Base-by-base conservation (phyloP, 2,797 vertebrate genomes). In the Chelon auratus region DNA sequence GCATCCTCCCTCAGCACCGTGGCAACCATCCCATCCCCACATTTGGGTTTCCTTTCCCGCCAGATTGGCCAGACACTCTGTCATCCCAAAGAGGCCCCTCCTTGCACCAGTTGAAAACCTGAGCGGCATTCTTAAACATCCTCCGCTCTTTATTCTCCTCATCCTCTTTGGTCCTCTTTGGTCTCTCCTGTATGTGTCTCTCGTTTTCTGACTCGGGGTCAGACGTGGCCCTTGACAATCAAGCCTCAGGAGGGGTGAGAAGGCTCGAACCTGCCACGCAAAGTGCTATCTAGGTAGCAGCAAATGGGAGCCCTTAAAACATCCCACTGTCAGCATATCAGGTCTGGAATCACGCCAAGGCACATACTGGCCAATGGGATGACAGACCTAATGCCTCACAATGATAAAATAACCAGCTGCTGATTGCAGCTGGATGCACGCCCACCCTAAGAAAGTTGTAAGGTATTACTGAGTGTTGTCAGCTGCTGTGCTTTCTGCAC, bases 61-160 rank as follows among this genome's bases (percentile, higher is more conserved):
- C 84, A 86, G 88, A 92, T 92, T 50, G 87, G 69, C 88, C 77
- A 91, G 90, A 93, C 91, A 92, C 91, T 93, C 89, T 82, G 91
- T 91, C 93, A 92, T 92, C 86, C 87, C 56, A 37, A 76, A 84
- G 80, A 87, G 70, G 76, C 75, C 76, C 90, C 87, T 81, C 88
- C 81, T 71, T 61, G 63, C 76, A 54, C 85, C 89, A 68, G 91
- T 77, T 86, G 89, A 90, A 91, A 93, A 92, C 93, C 93, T 92
- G 93, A 93, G 87, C 77, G 75, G 92, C 92, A 93, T 94, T 90
- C 85, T 83, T 83, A 91, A 93, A 85, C 80, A 87, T 72, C 81
- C 79, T 86, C 75, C n/a, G 68, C 53, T 60, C 67, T 55, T 45
- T 45, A 33, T 26, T 26, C 24, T 26, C 24, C 24, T 26, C 24